phyloP scores from a whole-genome alignment of 2,797 vertebrate species.

The Naso thynnoides region DNA sequence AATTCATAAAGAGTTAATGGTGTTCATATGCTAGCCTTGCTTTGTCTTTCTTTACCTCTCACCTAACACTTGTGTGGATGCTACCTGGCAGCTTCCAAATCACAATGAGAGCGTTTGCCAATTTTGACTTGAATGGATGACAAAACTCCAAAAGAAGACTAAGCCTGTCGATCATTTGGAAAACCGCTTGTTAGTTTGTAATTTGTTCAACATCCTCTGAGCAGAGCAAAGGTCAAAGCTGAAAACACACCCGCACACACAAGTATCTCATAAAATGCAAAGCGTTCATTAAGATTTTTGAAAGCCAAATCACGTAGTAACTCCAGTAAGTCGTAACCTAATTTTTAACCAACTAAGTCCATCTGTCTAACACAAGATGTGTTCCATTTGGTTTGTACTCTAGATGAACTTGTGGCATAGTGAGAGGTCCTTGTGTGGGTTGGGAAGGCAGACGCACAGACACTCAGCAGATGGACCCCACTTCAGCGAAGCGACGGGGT shows the following conservation, averaged over 20 bases:
- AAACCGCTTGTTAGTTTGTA: not conserved
- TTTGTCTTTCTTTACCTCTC: constrained; percentile 38
- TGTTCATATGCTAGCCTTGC: constrained; percentile 34
- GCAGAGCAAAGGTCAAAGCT: not conserved
- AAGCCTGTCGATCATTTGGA: constrained; percentile 13
- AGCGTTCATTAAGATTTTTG: constrained; percentile 36
- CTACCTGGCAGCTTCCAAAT: constrained; percentile 21
- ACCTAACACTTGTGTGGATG: constrained; percentile 25
- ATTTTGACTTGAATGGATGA: constrained; percentile 18
- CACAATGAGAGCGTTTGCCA: not conserved
- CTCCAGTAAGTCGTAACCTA: constrained; percentile 27
- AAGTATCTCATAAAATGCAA: not conserved
- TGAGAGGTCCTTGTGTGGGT: constrained; percentile 65
- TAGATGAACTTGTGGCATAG: constrained; percentile 68
- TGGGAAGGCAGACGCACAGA: constrained; percentile 62
- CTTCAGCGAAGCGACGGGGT: constrained; percentile 50
- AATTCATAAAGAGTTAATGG: constrained; percentile 61
- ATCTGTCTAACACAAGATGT: constrained; percentile 68
- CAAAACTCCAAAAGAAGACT: constrained; percentile 18
- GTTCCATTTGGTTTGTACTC: constrained; percentile 62
- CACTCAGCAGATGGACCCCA: constrained; percentile 77
- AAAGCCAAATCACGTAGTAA: constrained; percentile 49
- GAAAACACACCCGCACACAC: not conserved
- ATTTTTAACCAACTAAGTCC: constrained; percentile 51
- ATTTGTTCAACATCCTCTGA: not conserved